These are phyloP conservation scores for Scaptomyza pallida DNA, from an alignment of 1,140 invertebrate species.

Conservation along the genomic window DNA sequence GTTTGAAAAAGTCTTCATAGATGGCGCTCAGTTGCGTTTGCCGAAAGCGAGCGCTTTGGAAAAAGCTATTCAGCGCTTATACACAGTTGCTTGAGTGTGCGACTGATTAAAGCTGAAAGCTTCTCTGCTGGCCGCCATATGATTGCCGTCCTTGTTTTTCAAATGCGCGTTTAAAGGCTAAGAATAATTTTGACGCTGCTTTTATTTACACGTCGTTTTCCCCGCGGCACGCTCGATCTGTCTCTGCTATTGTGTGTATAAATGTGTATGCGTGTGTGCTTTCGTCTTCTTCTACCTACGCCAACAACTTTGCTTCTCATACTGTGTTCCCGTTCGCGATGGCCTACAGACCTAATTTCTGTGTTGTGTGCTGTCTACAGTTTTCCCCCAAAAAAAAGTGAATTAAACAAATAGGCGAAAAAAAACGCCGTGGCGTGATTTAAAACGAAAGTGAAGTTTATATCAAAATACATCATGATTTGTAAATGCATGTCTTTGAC, in stretches of 20 bases:
- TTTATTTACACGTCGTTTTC: constrained; percentile 62
- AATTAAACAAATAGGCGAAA: constrained; percentile 55
- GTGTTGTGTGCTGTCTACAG: constrained; percentile 67
- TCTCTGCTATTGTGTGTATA: constrained; percentile 11
- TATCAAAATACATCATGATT: constrained; percentile 30
- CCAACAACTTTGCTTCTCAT: constrained; percentile 74
- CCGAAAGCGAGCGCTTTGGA: constrained; percentile 21
- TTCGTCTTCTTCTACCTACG: constrained; percentile 81
- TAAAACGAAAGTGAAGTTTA: constrained; percentile 36
- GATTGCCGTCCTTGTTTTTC: constrained; percentile 84
- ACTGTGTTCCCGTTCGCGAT: constrained; percentile 79
- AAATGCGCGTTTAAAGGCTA: constrained; percentile 82
- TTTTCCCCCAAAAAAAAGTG: constrained; percentile 70
- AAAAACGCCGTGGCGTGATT: constrained; percentile 26
- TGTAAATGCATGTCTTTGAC: constrained; percentile 26
- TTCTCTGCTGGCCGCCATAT: constrained; percentile 51
- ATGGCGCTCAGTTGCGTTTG: neutral
- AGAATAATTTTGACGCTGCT: constrained; percentile 68
- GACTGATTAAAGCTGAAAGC: constrained; percentile 65
- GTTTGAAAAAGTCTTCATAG: constrained; percentile 12
- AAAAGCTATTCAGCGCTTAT: constrained; percentile 2
- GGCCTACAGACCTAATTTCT: constrained; percentile 83
- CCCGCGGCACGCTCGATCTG: constrained; percentile 48
- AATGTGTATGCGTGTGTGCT: constrained; percentile 41
- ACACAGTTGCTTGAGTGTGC: constrained; percentile 37